phyloP scores from a whole-genome alignment of 2,888 invertebrate genomes.

The Drosophila gaucha region DNA sequence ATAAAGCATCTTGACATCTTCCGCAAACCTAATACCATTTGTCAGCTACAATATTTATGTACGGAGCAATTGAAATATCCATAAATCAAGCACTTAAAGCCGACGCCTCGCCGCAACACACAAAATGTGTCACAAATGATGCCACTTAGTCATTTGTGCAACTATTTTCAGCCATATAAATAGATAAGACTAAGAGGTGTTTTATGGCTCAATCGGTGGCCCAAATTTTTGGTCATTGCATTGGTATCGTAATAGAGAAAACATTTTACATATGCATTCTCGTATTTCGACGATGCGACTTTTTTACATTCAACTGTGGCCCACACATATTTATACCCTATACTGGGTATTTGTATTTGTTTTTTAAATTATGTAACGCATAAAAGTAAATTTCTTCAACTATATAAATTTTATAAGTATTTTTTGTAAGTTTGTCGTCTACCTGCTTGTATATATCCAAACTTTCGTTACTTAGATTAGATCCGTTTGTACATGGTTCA shows the following conservation, averaged over 20 bases:
- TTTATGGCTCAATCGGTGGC: conserved; percentile 35
- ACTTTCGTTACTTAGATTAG: too few relatives aligned
- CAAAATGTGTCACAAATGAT: conserved; percentile 58
- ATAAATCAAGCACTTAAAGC: conserved; percentile 75
- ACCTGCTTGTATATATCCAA: too few relatives aligned
- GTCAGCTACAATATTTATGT: conserved; percentile 75
- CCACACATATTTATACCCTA: conserved; percentile 1
- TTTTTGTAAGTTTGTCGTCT: too few relatives aligned
- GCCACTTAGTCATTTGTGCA: conserved; percentile 59
- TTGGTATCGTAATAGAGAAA: conserved; percentile 25
- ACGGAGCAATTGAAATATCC: conserved; percentile 71
- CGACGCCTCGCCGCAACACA: conserved; percentile 54
- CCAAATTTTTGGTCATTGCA: conserved; percentile 24
- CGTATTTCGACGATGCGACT: not conserved
- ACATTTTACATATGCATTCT: conserved; percentile 32
- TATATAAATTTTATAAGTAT: too few relatives aligned
- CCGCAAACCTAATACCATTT: conserved; percentile 74
- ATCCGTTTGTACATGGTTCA: too few relatives aligned
- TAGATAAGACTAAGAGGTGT: conserved; percentile 27
- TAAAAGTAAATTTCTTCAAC: too few relatives aligned
- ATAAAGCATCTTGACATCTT: conserved; percentile 67
- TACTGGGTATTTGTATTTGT: too few relatives aligned
- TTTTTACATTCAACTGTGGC: conserved; percentile 2
- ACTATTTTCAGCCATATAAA: conserved; percentile 45
- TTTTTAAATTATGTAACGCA: too few relatives aligned